Conservation (phyloP, 2,113 vertebrate species). For the Athene noctua region DNA sequence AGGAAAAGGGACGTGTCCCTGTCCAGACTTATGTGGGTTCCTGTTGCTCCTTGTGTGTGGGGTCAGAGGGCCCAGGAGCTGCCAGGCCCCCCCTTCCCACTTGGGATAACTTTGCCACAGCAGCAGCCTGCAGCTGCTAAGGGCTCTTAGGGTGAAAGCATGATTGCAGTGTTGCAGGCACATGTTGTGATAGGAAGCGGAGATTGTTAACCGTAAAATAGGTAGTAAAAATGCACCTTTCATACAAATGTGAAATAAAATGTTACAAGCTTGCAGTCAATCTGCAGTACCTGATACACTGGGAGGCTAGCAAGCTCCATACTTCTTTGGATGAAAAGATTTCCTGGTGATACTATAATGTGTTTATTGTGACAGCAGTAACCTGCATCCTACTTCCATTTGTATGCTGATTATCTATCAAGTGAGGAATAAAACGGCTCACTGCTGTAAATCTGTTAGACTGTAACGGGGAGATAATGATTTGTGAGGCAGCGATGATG, state of each 20-base stretch:
- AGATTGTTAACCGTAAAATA: not conserved
- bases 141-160: not conserved
- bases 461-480: not conserved
- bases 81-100: fast-evolving
- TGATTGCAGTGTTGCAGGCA: not conserved
- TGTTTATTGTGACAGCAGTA: not conserved
- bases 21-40: not conserved
- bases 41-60: not conserved
- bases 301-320: not conserved
- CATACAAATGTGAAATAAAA: not conserved
- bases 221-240: not conserved
- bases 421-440: not conserved
- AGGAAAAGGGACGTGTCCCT: not conserved
- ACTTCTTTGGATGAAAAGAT: not conserved
- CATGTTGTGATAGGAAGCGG: not conserved
- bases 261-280: not conserved
- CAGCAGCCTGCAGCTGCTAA: not conserved
- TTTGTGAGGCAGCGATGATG: not conserved
- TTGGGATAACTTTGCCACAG: not conserved
- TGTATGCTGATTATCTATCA: not conserved
- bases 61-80: not conserved
- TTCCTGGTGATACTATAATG: not conserved
- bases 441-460: not conserved
- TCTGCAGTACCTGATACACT: not conserved
- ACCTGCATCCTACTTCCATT: not conserved